Evolutionary conservation across 2,888 invertebrate species (phyloP), one percentile per base, ranked within the genome.

Genomic region (Arge pagana): DNA sequence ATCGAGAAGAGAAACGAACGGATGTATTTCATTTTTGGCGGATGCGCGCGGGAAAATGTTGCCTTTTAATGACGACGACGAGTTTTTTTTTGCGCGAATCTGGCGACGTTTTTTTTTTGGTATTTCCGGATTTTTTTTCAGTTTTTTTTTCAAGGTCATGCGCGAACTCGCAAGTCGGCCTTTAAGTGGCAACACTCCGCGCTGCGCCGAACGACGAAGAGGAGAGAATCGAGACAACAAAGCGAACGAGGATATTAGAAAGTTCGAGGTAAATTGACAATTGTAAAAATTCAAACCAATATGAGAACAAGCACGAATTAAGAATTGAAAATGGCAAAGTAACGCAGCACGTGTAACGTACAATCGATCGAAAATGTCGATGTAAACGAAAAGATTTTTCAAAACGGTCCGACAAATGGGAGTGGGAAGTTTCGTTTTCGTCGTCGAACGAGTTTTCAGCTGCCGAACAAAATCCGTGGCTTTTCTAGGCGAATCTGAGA

Each of bases 251-350:
- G 54, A 61, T 61, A 59, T 63, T 51, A 58, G 59, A 62, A 61
- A 60, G 56, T 56, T 59, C 59, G 59, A 54, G 64, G 61, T 50
- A 50, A 54, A 43, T 37, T 39, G n/a, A 54, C 37, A 45, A 52
- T 53, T 53, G 50, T 31, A 50, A 50, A 52, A 60, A 63, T 60
- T 58, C 16, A 64, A 65, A 68, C 60, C 48, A 63, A 62, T 62
- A 58, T 65, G 50, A 62, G 62, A 71, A 63, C 68, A 71, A 70
- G 70, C 71, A 66, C 64, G 63, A 63, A 58, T 65, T 55, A 60
- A 64, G 50, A 62, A 55, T 62, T 54, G 50, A 58, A 43, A 56
- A 55, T 50, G 59, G 53, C 57, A 23, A 48, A 36, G 35, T 42
- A 57, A 60, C 52, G 61, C 62, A 57, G 59, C 62, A 63, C 56